Conservation (phyloP, 2,888 invertebrate species). For the Trachelus tabidus region DNA sequence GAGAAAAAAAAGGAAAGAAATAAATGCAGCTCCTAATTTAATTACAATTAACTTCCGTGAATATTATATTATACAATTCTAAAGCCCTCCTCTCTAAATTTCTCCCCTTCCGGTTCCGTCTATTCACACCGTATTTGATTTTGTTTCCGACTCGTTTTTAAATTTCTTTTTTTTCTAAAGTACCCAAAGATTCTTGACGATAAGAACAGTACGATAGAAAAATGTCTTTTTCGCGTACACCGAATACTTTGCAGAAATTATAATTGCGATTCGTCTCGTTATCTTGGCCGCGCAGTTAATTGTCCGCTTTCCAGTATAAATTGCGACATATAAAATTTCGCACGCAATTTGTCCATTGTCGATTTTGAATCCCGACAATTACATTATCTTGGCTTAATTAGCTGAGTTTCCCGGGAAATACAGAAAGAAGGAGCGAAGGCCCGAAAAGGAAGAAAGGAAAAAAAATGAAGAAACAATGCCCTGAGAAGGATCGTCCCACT, state of each 20-base stretch:
- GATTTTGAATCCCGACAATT: constrained; percentile 30
- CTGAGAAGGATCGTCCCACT: constrained; percentile 32
- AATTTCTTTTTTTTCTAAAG: not conserved
- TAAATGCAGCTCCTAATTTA: constrained; percentile 25
- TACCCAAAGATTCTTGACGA: constrained; percentile 4
- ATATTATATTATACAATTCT: constrained; percentile 32
- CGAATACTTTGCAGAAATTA: constrained; percentile 13
- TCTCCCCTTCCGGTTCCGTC: not conserved
- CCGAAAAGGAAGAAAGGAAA: not conserved
- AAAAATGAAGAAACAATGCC: constrained; percentile 28
- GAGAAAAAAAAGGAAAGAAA: constrained; percentile 8
- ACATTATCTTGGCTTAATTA: constrained; percentile 26
- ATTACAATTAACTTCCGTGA: constrained; percentile 39
- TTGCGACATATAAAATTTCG: not conserved
- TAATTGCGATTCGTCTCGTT: constrained; percentile 11
- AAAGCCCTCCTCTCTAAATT: not conserved
- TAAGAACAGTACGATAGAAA: not conserved
- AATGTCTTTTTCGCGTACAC: not conserved
- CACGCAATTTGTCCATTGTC: constrained; percentile 27
- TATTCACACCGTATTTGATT: not conserved
- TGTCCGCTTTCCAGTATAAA: not conserved
- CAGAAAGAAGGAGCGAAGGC: not conserved
- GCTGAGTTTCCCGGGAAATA: constrained; percentile 22
- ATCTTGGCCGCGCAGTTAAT: constrained; percentile 1
- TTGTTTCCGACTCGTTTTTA: not conserved